phyloP scores from a whole-genome alignment of 2,888 invertebrate species.

The Cloeon dipterum region DNA sequence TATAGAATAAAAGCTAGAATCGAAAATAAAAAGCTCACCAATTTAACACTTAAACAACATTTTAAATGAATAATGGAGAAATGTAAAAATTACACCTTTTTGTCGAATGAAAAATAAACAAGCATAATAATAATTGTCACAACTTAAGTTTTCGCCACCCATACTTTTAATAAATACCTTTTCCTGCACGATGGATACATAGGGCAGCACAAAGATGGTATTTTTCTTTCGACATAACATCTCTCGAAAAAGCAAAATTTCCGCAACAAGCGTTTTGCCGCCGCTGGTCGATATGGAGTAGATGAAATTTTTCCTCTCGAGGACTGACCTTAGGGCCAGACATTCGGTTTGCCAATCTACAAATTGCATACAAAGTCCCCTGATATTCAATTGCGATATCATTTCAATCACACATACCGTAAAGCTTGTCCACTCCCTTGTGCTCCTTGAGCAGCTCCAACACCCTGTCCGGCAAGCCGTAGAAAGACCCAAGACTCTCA shows the following conservation, averaged over 20 bases:
- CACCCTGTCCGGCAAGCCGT: conserved; percentile 51
- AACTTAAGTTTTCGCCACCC: too few relatives aligned
- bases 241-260: conserved; percentile 76
- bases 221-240: conserved; percentile 57
- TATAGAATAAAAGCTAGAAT: too few relatives aligned
- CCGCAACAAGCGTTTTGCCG: conserved; percentile 92
- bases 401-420: conserved; percentile 36
- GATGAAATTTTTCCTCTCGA: conserved; percentile 53
- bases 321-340: conserved; percentile 49
- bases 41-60: too few relatives aligned
- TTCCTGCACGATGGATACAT: conserved; percentile 91
- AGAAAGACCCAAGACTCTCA: too few relatives aligned
- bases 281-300: conserved; percentile 91
- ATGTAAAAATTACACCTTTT: too few relatives aligned
- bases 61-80: too few relatives aligned
- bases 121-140: too few relatives aligned
- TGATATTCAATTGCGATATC: neutral
- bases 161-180: conserved; percentile 34
- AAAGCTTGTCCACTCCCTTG: conserved; percentile 57
- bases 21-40: too few relatives aligned
- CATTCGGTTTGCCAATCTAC: conserved; percentile 92
- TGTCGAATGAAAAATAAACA: too few relatives aligned
- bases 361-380: conserved; percentile 4
- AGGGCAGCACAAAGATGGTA: conserved; percentile 77
- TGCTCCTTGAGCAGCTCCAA: conserved; percentile 44